Evolutionary conservation across 2,113 vertebrate species (phyloP), one percentile per base, ranked within the genome.

Genomic region (Rhinoptilus africanus): DNA sequence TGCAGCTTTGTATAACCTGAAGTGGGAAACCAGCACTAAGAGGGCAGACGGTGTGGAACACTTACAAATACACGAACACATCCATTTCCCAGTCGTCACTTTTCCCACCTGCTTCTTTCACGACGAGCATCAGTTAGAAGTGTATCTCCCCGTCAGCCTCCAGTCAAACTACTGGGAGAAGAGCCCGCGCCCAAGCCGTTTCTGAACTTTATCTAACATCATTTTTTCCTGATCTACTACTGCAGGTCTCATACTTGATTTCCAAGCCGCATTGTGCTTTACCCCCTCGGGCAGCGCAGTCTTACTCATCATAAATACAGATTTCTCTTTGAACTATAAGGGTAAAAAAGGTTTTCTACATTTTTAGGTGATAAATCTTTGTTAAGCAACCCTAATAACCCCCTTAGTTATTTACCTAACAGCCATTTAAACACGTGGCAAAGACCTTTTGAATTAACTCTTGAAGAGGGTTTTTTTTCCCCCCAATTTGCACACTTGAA

Each of bases 311-410:
- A 50, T 73, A 95, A 96, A 94, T 34, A 96, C 2, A 66, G 20
- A 85, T 87, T 88, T 79, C 63, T 57, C 96, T 95, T 96, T 96
- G 88, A 96, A 92, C 82, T 93, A 4, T 21, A 91, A 92, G 73
- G 73, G 85, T 74, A 88, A 81, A 91, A 90, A 60, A 91, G 39
- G 48, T 81, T 77, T 95, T 95, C 81, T 54, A 81, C 57, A 7
- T 82, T 91, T 95, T 95, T 24, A 74, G 73, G 76, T 68, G 59
- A 78, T 96, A 12, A 0, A 60, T 91, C 79, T 94, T 96, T 95
- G 85, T 96, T 88, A 95, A 86, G 34, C 41, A 85, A 94, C 90
- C 66, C 93, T 56, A 92, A 94, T 34, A 88, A 95, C 81, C 27
- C 39, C 88, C 27, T 84, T 3, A 53, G 88, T 72, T 93, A 95